Conservation (phyloP, 2,113 vertebrate species). For the Cynoglossus semilaevis region DNA sequence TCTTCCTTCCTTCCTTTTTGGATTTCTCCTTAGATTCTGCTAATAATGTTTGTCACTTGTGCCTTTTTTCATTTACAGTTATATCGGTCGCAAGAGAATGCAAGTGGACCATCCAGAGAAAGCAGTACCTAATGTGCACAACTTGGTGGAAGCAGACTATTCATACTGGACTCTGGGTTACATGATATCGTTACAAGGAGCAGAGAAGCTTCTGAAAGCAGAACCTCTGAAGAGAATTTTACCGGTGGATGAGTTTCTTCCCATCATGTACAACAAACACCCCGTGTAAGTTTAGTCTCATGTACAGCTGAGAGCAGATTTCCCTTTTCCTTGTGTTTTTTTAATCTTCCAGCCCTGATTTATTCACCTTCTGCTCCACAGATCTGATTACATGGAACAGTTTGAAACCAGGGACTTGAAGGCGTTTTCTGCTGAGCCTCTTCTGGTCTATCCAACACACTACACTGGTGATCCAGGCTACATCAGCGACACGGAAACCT, state of each 20-base stretch:
- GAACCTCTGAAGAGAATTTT: slow-evolving; percentile 83
- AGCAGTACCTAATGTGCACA: slow-evolving; percentile 83
- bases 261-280: slow-evolving; percentile 91
- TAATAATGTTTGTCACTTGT: neutral
- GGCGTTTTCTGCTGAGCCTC: slow-evolving; percentile 89
- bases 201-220: slow-evolving; percentile 83
- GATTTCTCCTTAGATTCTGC: neutral
- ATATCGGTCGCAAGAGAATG: slow-evolving; percentile 92
- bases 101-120: slow-evolving; percentile 88
- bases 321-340: neutral
- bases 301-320: neutral
- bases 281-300: slow-evolving; percentile 81
- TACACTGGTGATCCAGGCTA: slow-evolving; percentile 89
- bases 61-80: slow-evolving; percentile 67
- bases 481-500: slow-evolving; percentile 92
- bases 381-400: slow-evolving; percentile 84
- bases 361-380: slow-evolving; percentile 42
- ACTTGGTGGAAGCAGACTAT: slow-evolving; percentile 89
- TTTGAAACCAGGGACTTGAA: slow-evolving; percentile 83
- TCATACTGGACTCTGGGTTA: slow-evolving; percentile 94
- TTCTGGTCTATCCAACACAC: slow-evolving; percentile 88
- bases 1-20: neutral
- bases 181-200: slow-evolving; percentile 85
- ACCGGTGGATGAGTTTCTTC: slow-evolving; percentile 92
- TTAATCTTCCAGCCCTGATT: neutral